Conservation (phyloP, 2,797 vertebrate genomes). For the Poecilia wingei region DNA sequence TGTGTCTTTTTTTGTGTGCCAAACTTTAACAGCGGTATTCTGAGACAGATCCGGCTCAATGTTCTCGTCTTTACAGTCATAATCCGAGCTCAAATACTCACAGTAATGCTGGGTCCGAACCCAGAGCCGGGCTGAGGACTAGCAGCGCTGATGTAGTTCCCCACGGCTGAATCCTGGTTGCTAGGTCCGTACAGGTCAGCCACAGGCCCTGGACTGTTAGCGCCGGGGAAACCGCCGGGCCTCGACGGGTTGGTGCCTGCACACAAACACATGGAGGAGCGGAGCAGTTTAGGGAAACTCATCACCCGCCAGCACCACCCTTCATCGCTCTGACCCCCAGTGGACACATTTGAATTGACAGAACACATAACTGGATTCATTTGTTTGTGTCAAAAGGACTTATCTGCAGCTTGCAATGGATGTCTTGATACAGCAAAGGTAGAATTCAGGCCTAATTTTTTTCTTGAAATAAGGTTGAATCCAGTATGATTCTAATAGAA, state of each 20-base stretch:
- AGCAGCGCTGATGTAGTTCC: slow-evolving; percentile 87
- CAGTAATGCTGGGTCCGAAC: slow-evolving; percentile 94
- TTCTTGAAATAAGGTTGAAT: slow-evolving; percentile 77
- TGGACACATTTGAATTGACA: slow-evolving; percentile 44
- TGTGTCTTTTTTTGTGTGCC: slow-evolving; percentile 34
- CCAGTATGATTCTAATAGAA: slow-evolving; percentile 91
- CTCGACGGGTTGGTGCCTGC: slow-evolving; percentile 95
- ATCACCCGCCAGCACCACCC: background rate
- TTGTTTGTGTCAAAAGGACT: slow-evolving; percentile 43
- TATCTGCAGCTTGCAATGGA: slow-evolving; percentile 9
- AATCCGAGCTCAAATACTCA: slow-evolving; percentile 76
- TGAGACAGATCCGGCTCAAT: slow-evolving; percentile 33
- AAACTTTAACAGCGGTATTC: slow-evolving; percentile 38
- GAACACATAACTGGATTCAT: slow-evolving; percentile 77
- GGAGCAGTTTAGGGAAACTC: slow-evolving; percentile 84
- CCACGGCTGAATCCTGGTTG: slow-evolving; percentile 96
- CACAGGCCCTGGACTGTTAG: slow-evolving; percentile 97
- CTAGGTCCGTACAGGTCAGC: slow-evolving; percentile 94
- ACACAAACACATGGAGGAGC: slow-evolving; percentile 86
- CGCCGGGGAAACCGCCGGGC: slow-evolving; percentile 94
- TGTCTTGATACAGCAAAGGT: background rate
- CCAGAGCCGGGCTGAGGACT: slow-evolving; percentile 97
- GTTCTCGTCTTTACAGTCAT: slow-evolving; percentile 1
- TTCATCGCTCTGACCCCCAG: slow-evolving; percentile 26
- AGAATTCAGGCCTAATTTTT: slow-evolving; percentile 23